Percentiles rank a stretch among this genome's conserved stretches.
phyloP scores from a whole-genome alignment of 2,113 vertebrate genomes.

The Phrynosoma blainvillii region DNA sequence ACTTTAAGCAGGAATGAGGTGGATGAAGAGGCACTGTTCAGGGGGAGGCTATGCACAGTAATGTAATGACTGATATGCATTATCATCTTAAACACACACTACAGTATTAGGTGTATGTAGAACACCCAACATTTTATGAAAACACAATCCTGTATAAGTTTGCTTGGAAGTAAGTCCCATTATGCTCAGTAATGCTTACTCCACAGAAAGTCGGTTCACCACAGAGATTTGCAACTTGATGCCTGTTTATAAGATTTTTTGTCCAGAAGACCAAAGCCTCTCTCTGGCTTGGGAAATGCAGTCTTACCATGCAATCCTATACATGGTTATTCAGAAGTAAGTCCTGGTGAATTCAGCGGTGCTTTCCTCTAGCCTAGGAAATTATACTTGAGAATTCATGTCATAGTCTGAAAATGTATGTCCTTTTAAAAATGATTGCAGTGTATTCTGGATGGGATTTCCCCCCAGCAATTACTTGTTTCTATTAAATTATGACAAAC shows the following conservation, averaged over 20 bases:
- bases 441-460: background rate
- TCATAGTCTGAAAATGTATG: no score
- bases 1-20: no score
- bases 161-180: background rate
- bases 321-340: background rate
- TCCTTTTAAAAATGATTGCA: background rate
- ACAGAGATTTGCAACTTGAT: background rate
- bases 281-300: background rate
- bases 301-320: background rate
- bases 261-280: background rate
- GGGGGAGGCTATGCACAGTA: background rate
- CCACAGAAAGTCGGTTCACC: background rate
- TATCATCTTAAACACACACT: background rate
- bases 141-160: background rate
- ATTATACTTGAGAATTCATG: background rate
- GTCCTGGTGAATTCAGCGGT: background rate
- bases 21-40: no score
- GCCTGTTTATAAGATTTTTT: background rate
- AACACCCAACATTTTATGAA: background rate
- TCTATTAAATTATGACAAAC: rapidly evolving
- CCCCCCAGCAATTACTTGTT: background rate
- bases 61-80: background rate
- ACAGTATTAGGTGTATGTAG: background rate
- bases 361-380: background rate
- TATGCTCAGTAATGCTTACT: background rate